Evolutionary conservation across 2,797 vertebrate genomes (phyloP), one percentile per base, ranked within the genome.

Genomic region (Nasua narica): DNA sequence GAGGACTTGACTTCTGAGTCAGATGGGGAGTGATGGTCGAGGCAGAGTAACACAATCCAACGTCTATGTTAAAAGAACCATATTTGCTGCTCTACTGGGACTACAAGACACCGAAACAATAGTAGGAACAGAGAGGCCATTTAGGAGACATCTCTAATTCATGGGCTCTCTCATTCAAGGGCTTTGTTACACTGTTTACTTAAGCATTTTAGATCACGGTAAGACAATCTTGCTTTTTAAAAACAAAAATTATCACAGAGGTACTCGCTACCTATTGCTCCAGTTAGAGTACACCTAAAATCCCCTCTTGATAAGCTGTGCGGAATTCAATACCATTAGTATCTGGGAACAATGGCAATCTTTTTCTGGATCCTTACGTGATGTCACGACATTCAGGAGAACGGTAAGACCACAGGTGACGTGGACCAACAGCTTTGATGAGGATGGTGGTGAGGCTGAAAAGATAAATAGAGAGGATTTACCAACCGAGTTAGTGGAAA

Each of bases 401-500:
- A 81, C 48, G 37, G 14, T n/a, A 89, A 86, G 29, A 48, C 25
- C 16, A 21, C 7, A 32, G 10, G 12, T 11, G 25, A 92, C 37
- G 54, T 2, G 88, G 13, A 87, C 5, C 9, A 54, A 52, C 32
- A 43, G n/a, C 25, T 83, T 83, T 83, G n/a, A 54, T 50, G 52
- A 48, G 2, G 43, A 5, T 70, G n/a, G 86, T 82, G 82, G 86
- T 46, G 35, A 14, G 48, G 18, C 18, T 83, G 7, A 94, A 35
- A 58, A 65, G 56, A n/a, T 40, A 56, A 50, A 54, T 3, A 69
- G 70, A 50, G 11, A 91, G 56, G 48, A 74, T 87, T 93, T 89
- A 54, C 83, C 84, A 95, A 58, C n/a, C 12, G n/a, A 89, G 35
- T 90, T 74, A 43, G 46, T 74, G 72, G 85, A 92, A 87, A 90